Conservation (phyloP, 2,113 vertebrate species). For the Gallinago undulata region DNA sequence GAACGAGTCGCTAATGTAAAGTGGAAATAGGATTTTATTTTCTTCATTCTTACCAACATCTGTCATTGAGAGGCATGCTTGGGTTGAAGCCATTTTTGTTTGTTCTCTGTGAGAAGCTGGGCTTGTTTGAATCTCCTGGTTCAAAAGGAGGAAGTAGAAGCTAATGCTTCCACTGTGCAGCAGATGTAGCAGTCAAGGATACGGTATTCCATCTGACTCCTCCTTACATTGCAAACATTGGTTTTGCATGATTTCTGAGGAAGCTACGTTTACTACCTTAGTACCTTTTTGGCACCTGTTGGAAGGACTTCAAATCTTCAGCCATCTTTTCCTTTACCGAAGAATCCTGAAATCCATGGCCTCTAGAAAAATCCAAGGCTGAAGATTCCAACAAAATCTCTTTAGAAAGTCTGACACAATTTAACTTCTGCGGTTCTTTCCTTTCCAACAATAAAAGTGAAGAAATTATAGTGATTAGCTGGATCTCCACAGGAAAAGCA, state of each 20-base stretch:
- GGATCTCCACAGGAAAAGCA: neutral
- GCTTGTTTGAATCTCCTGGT: neutral
- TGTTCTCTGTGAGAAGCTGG: neutral
- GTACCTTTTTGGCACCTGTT: neutral
- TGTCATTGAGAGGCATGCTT: neutral
- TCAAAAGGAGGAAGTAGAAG: neutral
- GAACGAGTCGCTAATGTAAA: neutral
- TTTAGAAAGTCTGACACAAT: neutral
- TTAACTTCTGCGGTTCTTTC: neutral
- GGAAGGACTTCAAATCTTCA: neutral
- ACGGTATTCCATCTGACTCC: neutral
- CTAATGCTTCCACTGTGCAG: neutral
- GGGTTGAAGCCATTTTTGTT: neutral
- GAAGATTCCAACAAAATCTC: neutral
- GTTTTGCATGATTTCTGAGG: neutral
- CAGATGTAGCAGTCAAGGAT: neutral
- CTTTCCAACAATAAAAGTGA: neutral
- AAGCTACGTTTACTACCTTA: neutral
- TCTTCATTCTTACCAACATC: neutral
- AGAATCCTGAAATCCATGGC: neutral
- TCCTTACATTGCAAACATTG: neutral
- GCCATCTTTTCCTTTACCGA: neutral
- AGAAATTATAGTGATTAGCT: neutral
- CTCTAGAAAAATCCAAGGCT: neutral
- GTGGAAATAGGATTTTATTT: neutral